These are phyloP conservation scores for Cotesia congregata DNA, from an alignment of 2,888 invertebrate genomes.

Conservation along the genomic window DNA sequence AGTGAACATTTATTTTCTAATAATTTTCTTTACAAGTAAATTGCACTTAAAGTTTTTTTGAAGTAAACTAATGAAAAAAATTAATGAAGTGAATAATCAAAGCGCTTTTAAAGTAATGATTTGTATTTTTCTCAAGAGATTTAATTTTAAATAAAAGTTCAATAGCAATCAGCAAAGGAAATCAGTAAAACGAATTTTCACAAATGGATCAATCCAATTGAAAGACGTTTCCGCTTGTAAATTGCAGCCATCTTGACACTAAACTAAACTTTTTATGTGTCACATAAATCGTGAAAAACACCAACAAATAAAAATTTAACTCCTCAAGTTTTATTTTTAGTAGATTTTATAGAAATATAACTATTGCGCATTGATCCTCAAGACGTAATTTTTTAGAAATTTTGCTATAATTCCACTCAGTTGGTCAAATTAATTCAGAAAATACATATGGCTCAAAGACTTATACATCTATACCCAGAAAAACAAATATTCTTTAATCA, in stretches of 20 bases:
- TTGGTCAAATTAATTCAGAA: too few relatives aligned
- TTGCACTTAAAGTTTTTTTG: too few relatives aligned
- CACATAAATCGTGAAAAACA: not conserved
- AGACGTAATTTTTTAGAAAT: too few relatives aligned
- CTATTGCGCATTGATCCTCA: too few relatives aligned
- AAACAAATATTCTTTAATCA: too few relatives aligned
- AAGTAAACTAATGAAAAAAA: too few relatives aligned
- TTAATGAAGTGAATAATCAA: not conserved
- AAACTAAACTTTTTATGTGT: not conserved
- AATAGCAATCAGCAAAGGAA: not conserved
- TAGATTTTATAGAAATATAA: too few relatives aligned
- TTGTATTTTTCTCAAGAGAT: not conserved
- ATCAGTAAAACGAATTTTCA: not conserved
- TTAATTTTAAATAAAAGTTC: not conserved
- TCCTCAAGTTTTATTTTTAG: not conserved
- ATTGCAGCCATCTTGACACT: not conserved
- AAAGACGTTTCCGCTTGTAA: not conserved
- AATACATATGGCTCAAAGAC: too few relatives aligned
- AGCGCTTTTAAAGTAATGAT: not conserved
- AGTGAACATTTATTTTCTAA: too few relatives aligned
- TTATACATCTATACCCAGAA: too few relatives aligned
- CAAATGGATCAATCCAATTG: constrained; percentile 1
- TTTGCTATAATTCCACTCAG: too few relatives aligned
- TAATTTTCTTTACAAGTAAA: too few relatives aligned
- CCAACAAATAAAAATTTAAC: not conserved